Conservation (phyloP, 1,140 invertebrate species). For the Camponotus floridanus region DNA sequence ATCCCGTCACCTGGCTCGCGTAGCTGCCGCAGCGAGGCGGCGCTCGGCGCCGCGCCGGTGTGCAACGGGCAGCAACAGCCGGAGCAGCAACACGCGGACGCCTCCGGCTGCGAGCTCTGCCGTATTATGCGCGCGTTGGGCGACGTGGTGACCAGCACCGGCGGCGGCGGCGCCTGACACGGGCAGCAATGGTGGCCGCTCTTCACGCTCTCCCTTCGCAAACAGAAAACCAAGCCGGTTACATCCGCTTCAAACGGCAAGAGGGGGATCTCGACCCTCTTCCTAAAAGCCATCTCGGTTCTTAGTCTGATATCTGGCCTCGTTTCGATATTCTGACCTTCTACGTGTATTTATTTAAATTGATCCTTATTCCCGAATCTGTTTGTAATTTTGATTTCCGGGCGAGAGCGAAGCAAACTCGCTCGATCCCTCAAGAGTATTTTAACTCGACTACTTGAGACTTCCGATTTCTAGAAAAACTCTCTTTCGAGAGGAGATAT, state of each 20-base stretch:
- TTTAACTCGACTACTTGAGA: too few species aligned
- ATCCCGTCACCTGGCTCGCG: conserved; percentile 94
- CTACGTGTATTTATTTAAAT: too few species aligned
- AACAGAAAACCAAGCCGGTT: background rate
- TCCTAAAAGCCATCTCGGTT: too few species aligned
- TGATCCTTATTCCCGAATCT: too few species aligned
- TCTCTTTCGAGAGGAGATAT: too few species aligned
- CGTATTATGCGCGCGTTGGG: conserved; percentile 92
- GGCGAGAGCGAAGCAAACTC: too few species aligned
- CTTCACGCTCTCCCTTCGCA: conserved; percentile 84
- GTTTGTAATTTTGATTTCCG: too few species aligned
- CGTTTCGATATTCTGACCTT: too few species aligned
- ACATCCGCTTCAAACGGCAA: background rate
- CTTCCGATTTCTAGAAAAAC: too few species aligned
- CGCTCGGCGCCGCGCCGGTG: conserved; percentile 88
- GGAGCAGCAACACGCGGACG: conserved; percentile 89
- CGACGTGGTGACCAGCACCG: conserved; percentile 90
- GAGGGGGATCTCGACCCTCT: too few species aligned
- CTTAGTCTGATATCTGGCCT: too few species aligned
- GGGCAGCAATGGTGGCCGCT: conserved; percentile 87
- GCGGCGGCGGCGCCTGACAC: conserved; percentile 88
- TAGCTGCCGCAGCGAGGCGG: conserved; percentile 93
- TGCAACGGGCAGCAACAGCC: conserved; percentile 86
- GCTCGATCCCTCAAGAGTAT: too few species aligned
- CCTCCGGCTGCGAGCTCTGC: conserved; percentile 96